Percentiles rank a stretch among this genome's conserved stretches.
Evolutionary conservation across 2,797 vertebrate species (phyloP).

Genomic region (Malurus splendens): DNA sequence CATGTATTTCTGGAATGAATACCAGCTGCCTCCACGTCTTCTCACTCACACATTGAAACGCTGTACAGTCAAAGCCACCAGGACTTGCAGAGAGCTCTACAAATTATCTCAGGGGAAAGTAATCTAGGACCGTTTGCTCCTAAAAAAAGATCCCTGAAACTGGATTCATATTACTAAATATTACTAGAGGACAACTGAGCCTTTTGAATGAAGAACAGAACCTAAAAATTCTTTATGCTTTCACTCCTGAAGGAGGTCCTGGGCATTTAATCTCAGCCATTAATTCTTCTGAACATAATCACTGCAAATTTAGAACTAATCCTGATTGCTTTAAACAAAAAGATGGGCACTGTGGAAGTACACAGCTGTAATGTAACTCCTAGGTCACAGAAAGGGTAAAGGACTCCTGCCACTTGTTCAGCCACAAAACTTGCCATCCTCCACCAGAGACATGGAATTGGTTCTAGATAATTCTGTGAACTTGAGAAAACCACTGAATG

Average conservation of each 20-base stretch:
- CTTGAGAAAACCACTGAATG: background rate
- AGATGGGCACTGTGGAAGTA: background rate
- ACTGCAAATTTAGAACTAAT: background rate
- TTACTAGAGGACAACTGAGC: background rate
- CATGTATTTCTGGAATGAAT: conserved; percentile 46
- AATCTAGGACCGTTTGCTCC: background rate
- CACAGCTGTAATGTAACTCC: background rate
- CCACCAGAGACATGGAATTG: background rate
- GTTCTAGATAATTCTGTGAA: background rate
- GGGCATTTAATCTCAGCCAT: background rate
- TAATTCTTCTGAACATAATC: background rate
- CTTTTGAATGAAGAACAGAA: background rate
- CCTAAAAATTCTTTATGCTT: background rate
- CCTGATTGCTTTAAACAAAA: background rate
- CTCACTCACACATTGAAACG: background rate
- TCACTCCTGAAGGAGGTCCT: background rate
- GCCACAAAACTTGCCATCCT: background rate
- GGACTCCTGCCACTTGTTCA: background rate
- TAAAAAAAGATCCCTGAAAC: background rate
- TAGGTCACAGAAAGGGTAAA: background rate
- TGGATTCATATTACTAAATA: background rate
- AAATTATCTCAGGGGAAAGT: background rate
- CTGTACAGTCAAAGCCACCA: background rate
- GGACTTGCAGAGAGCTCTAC: background rate
- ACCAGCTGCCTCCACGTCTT: background rate